phyloP scores from a whole-genome alignment of 2,113 vertebrate genomes.

The Galeopterus variegatus region DNA sequence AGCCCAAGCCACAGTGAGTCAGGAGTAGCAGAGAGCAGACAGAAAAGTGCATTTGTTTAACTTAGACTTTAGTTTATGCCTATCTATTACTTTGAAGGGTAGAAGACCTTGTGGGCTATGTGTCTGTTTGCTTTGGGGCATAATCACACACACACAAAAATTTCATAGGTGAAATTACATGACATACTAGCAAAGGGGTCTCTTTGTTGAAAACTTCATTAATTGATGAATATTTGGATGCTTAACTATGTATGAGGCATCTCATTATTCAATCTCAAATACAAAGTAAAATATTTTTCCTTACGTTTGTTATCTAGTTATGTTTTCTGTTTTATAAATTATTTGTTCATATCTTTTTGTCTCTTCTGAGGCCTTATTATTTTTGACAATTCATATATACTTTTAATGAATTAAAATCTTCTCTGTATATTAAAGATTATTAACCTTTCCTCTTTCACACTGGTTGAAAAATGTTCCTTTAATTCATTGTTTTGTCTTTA shows the following conservation, averaged over 20 bases:
- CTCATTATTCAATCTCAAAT: constrained; percentile 18
- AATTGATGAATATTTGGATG: neutral
- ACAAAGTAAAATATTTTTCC: constrained; percentile 60
- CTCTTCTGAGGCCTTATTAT: neutral
- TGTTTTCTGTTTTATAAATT: constrained; percentile 67
- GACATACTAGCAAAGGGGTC: neutral
- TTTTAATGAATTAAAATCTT: constrained; percentile 53
- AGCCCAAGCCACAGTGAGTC: neutral
- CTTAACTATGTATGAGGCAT: constrained; percentile 1
- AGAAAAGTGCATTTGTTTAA: neutral
- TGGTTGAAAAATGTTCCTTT: constrained; percentile 51
- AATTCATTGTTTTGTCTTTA: constrained; percentile 45
- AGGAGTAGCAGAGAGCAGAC: neutral
- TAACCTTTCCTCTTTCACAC: constrained; percentile 19
- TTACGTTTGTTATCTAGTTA: neutral
- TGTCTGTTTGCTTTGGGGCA: neutral
- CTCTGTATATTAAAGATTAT: constrained; percentile 63
- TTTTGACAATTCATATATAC: constrained; percentile 41
- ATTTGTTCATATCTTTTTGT: constrained; percentile 34
- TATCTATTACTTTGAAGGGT: neutral
- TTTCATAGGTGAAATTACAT: neutral
- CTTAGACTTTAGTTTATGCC: neutral
- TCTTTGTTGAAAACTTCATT: constrained; percentile 62
- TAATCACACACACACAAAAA: neutral
- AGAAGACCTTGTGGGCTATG: neutral